Evolutionary conservation across 2,797 vertebrate genomes (phyloP).

Genomic region (Meriones psammophilus): DNA sequence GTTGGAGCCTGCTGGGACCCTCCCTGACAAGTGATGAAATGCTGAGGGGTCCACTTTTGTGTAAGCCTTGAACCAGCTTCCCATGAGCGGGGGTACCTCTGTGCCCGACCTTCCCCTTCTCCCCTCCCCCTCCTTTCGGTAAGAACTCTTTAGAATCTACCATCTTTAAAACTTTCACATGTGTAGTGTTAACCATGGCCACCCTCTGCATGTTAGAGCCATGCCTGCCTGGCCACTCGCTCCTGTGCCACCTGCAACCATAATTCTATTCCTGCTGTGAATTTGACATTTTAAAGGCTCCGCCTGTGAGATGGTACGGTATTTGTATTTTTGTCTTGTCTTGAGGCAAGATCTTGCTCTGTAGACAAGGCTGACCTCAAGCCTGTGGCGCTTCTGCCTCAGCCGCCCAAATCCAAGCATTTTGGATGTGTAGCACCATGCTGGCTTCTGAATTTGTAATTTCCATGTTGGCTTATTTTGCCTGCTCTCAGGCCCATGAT

Average conservation of each 20-base stretch:
- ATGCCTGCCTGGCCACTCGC: rapidly evolving
- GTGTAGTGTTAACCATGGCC: no score
- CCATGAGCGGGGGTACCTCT: neutral
- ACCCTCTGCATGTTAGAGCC: neutral
- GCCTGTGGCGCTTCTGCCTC: no score
- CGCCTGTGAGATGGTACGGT: rapidly evolving
- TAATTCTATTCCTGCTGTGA: neutral
- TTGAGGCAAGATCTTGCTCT: neutral
- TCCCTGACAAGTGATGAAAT: neutral
- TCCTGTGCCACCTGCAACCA: neutral
- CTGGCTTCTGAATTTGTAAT: neutral
- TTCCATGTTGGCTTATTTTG: neutral
- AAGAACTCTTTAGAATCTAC: neutral
- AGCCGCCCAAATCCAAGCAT: neutral
- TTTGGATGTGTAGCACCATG: neutral
- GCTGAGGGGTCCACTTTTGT: neutral
- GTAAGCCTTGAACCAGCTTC: neutral
- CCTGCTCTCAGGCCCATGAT: neutral
- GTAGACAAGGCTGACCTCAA: neutral
- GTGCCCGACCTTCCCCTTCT: neutral
- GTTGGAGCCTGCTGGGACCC: neutral
- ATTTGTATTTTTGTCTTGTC: neutral
- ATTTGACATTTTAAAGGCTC: neutral
- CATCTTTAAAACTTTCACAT: neutral
- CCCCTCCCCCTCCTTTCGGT: neutral